Evolutionary conservation across 30 jellyfish, hydroid and myxozoan genomes (phyloP).

Genomic region (Morbakka virulenta): DNA sequence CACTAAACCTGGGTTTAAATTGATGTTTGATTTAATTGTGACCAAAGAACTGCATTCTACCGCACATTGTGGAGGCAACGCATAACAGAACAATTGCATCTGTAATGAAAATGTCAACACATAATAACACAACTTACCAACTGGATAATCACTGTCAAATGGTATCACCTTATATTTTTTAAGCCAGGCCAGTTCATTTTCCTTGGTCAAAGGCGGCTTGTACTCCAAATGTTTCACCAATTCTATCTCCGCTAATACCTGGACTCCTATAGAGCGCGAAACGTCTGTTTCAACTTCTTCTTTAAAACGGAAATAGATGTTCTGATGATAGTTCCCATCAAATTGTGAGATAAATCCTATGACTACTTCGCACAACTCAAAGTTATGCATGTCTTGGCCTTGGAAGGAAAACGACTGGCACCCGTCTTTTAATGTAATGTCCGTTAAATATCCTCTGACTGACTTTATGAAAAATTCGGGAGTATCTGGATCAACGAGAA

Average conservation of each 20-base stretch:
- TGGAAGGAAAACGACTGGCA: too few species aligned
- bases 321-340: conserved; percentile 62
- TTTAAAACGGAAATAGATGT: conserved; percentile 35
- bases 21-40: too few species aligned
- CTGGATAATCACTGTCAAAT: conserved; percentile 40
- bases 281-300: conserved; percentile 49
- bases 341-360: conserved; percentile 22
- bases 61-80: too few species aligned
- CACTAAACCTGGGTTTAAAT: too few species aligned
- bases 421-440: too few species aligned
- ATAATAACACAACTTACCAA: conserved; percentile 5
- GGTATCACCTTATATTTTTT: conserved; percentile 35
- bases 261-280: conserved; percentile 43
- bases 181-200: conserved; percentile 63
- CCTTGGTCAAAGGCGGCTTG: conserved; percentile 26
- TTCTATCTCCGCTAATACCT: conserved; percentile 43
- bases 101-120: too few species aligned
- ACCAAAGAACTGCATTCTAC: too few species aligned
- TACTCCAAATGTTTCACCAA: conserved; percentile 30
- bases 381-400: too few species aligned
- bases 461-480: too few species aligned
- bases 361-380: not conserved
- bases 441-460: too few species aligned
- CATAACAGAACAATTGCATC: too few species aligned
- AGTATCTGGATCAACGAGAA: too few species aligned